Evolutionary conservation across 2,797 vertebrate genomes (phyloP), one percentile per base, ranked within the genome.

Genomic region (Petrocephalus sullivani): DNA sequence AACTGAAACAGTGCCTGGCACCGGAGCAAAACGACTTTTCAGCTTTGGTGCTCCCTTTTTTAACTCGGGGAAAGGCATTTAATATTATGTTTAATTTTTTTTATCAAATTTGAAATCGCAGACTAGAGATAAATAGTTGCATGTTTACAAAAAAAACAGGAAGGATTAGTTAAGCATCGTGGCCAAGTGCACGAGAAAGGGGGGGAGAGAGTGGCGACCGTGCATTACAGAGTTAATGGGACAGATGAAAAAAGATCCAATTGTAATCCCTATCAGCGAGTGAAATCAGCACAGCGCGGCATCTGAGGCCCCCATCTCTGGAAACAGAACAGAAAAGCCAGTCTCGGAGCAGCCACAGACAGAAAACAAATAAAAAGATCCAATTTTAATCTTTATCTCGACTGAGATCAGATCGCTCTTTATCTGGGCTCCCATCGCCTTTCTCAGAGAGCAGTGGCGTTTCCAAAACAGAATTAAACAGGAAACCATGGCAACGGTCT

Each of bases 311-410:
- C 93, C 94, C 92, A 96, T 96, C 95, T 94, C 90, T 95, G 93
- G 93, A 91, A 92, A 92, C 93, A 95, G 95, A 94, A 94, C 94
- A 94, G 94, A 95, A 95, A 94, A 94, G 93, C 93, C 93, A 92
- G 94, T 92, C 93, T 90, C 91, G 90, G 89, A 90, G 90, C 93
- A 91, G 94, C 92, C 93, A 94, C 93, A 94, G 93, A 95, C 94
- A 95, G 92, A 95, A 96, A 95, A 95, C 94, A 95, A 95, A 96
- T 95, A 95, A 94, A 93, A 95, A 94, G 93, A 96, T 95, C 95
- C 94, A 95, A 95, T 96, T 96, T 96, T 93, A 94, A 95, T 95
- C 92, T 92, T 93, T 96, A 96, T 96, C 95, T 90, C 90, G 12
- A 84, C 90, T 94, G 94, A 92, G 93, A 96, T 96, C 96, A 93